Percentiles rank a stretch among this genome's conserved stretches.
These are phyloP conservation scores for Pomatostomus ruficeps DNA, from an alignment of 2,113 vertebrate genomes.

Conservation along the genomic window DNA sequence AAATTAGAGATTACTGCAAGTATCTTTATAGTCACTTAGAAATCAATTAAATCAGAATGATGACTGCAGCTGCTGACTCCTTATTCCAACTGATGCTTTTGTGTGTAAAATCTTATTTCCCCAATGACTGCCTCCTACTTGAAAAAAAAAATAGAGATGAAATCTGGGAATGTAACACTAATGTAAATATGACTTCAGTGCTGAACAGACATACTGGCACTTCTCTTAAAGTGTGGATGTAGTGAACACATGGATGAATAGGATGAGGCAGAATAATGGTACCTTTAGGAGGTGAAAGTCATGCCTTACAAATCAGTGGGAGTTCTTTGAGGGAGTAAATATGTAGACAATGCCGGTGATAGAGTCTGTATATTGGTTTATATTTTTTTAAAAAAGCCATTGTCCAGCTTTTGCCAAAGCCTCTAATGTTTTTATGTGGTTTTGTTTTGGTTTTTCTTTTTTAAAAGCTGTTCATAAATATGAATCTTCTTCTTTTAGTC, in stretches of 20 bases:
- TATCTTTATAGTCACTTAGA: background rate
- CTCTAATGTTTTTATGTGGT: background rate
- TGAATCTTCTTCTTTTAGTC: background rate
- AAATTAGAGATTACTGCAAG: background rate
- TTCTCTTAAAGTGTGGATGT: background rate
- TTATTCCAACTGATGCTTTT: background rate
- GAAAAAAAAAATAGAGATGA: background rate
- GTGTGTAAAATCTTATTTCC: background rate
- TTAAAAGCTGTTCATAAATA: background rate
- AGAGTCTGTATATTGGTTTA: background rate
- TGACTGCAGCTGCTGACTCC: background rate
- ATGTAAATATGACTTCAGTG: background rate
- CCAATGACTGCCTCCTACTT: background rate
- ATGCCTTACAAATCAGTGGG: background rate
- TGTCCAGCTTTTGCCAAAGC: background rate
- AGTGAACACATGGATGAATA: background rate
- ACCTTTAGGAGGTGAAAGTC: background rate
- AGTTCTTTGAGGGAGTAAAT: background rate
- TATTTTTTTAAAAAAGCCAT: background rate
- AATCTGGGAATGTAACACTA: background rate
- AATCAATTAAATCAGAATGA: background rate
- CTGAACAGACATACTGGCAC: background rate
- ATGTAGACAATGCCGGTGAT: background rate
- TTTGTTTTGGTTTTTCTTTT: background rate
- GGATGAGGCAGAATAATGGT: background rate